These are phyloP conservation scores for Centrocercus urophasianus DNA, from an alignment of 2,113 vertebrate genomes.

Conservation along the genomic window DNA sequence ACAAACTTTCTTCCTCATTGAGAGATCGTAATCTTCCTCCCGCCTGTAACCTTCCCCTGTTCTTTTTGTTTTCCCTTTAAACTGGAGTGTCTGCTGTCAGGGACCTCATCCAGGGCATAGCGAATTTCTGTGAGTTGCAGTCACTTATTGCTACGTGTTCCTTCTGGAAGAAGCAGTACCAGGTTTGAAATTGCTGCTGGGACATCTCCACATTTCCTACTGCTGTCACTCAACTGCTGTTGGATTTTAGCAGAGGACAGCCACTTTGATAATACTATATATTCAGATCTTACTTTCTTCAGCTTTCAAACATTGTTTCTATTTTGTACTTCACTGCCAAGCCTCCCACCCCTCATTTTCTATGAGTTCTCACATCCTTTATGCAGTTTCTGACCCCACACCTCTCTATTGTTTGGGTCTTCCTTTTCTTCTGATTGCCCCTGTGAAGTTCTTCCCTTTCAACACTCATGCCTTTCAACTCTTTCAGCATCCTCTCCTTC, in stretches of 20 bases:
- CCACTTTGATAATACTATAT: not conserved
- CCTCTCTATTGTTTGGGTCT: not conserved
- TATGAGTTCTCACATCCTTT: not conserved
- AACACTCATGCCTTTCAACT: not conserved
- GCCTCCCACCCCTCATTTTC: not conserved
- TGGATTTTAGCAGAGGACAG: not conserved
- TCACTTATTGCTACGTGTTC: not conserved
- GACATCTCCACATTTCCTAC: not conserved
- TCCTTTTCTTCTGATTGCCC: not conserved
- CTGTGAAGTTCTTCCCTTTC: constrained; percentile 46
- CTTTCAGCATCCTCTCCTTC: not conserved
- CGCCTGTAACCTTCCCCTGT: not conserved
- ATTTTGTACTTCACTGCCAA: not conserved
- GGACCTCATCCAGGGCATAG: not conserved
- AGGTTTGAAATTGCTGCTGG: not conserved
- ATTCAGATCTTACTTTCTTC: not conserved
- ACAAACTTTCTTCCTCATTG: not conserved
- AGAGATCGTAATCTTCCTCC: not conserved
- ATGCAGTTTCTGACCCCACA: not conserved
- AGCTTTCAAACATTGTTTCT: not conserved
- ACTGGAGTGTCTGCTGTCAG: not conserved
- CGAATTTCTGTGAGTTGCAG: not conserved
- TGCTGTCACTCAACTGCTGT: not conserved
- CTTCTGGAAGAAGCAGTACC: not conserved
- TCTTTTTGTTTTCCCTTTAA: not conserved